Percentiles rank a stretch among this genome's conserved stretches.
phyloP scores from a whole-genome alignment of 2,797 vertebrate genomes.

The Clarias laeviceps region DNA sequence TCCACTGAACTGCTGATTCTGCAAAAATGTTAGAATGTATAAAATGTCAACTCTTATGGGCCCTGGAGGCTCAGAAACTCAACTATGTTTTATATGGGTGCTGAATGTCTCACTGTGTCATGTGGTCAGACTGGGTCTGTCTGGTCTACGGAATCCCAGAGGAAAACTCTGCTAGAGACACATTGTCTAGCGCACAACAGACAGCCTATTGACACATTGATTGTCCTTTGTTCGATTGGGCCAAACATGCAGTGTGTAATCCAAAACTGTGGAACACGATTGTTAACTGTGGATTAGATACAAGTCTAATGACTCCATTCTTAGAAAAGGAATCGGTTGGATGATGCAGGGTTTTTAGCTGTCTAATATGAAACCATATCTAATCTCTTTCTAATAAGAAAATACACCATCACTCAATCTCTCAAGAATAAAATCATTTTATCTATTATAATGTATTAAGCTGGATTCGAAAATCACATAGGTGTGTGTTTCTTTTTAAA shows the following conservation, averaged over 20 bases:
- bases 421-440: not conserved
- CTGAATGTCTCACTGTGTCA: conserved; percentile 69
- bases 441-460: not conserved
- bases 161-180: conserved; percentile 69
- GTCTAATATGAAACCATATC: not conserved
- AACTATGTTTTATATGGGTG: conserved; percentile 64
- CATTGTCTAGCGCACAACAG: conserved; percentile 69
- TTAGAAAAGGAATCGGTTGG: not conserved
- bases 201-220: conserved; percentile 67
- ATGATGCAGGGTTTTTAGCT: not conserved
- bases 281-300: not conserved
- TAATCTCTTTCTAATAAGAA: too few species aligned
- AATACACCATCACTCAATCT: not conserved
- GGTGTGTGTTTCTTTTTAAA: too few species aligned
- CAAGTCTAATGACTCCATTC: not conserved
- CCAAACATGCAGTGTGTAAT: conserved; percentile 63
- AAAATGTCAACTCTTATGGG: not conserved
- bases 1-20: conserved; percentile 30
- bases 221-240: conserved; percentile 74
- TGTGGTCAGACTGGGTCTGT: conserved; percentile 64
- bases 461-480: not conserved
- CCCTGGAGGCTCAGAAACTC: not conserved
- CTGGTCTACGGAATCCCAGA: conserved; percentile 62
- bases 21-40: not conserved
- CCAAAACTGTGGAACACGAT: not conserved